phyloP scores from a whole-genome alignment of 1,140 invertebrate genomes.

The Carposina sasakii region DNA sequence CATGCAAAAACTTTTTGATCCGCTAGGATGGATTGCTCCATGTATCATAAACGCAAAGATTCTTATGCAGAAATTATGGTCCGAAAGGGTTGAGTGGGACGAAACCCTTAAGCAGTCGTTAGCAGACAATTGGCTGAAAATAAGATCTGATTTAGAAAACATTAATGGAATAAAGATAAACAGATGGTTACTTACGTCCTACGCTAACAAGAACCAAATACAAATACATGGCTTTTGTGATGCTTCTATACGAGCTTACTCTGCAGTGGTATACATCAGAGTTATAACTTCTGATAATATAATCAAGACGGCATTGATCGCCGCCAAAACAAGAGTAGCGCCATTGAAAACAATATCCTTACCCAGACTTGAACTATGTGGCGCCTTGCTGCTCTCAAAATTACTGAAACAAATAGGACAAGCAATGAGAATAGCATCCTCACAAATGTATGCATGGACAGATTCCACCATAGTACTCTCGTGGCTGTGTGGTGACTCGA shows the following conservation, averaged over 20 bases:
- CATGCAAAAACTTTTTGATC: constrained; percentile 40
- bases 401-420: constrained; percentile 18
- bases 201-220: neutral
- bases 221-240: constrained; percentile 22
- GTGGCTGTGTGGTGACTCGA: constrained; percentile 36
- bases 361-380: constrained; percentile 45
- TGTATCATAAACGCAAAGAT: constrained; percentile 43
- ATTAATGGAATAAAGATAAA: constrained; percentile 12
- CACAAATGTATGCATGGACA: constrained; percentile 31
- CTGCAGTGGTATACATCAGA: constrained; percentile 36
- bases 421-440: constrained; percentile 10
- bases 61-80: constrained; percentile 56
- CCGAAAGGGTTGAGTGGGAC: constrained; percentile 47
- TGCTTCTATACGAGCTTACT: constrained; percentile 14
- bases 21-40: constrained; percentile 44
- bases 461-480: constrained; percentile 41
- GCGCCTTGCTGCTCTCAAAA: constrained; percentile 31
- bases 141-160: constrained; percentile 13
- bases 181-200: constrained; percentile 18
- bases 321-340: constrained; percentile 51
- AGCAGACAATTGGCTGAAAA: constrained; percentile 14
- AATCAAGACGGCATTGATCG: constrained; percentile 29
- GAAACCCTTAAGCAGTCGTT: constrained; percentile 21
- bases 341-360: constrained; percentile 45
- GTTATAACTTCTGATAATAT: constrained; percentile 13